phyloP scores from a whole-genome alignment of 1,140 invertebrate genomes.

The Teleogryllus occipitalis region DNA sequence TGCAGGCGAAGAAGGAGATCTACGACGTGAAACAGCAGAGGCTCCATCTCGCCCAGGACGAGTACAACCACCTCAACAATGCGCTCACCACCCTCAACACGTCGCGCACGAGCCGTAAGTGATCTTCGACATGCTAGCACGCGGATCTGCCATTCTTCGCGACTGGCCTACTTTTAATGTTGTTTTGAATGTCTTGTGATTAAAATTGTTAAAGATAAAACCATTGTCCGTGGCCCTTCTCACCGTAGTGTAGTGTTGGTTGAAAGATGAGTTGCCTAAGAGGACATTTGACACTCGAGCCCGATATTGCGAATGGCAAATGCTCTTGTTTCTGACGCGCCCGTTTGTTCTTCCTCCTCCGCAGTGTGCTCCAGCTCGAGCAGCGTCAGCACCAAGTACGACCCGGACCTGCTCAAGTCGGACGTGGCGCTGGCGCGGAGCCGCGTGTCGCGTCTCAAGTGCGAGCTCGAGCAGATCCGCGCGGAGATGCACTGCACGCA shows the following conservation, averaged over 20 bases:
- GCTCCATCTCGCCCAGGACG: conserved; percentile 84
- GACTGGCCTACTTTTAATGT: too few species aligned
- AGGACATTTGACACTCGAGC: too few species aligned
- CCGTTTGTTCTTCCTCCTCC: background rate
- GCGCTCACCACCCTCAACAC: conserved; percentile 71
- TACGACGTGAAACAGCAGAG: conserved; percentile 92
- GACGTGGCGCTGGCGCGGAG: conserved; percentile 84
- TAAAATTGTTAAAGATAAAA: too few species aligned
- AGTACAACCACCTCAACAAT: conserved; percentile 90
- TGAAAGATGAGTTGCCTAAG: too few species aligned
- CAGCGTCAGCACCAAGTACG: conserved; percentile 82
- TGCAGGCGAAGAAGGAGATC: conserved; percentile 91
- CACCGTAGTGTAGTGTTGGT: too few species aligned
- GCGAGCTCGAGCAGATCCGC: conserved; percentile 83
- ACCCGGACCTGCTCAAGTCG: conserved; percentile 85
- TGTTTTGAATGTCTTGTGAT: too few species aligned
- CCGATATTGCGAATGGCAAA: background rate
- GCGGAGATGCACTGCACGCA: conserved; percentile 88
- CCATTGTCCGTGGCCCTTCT: too few species aligned
- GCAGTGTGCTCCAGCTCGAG: conserved; percentile 86
- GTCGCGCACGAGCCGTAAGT: conserved; percentile 78
- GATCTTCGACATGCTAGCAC: background rate
- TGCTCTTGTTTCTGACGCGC: background rate
- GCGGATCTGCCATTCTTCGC: too few species aligned
- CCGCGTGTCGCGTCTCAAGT: conserved; percentile 77